Percentiles rank a stretch among this genome's conserved stretches.
These are phyloP conservation scores for Clarias pachynema DNA, from an alignment of 2,797 vertebrate genomes.

Conservation along the genomic window DNA sequence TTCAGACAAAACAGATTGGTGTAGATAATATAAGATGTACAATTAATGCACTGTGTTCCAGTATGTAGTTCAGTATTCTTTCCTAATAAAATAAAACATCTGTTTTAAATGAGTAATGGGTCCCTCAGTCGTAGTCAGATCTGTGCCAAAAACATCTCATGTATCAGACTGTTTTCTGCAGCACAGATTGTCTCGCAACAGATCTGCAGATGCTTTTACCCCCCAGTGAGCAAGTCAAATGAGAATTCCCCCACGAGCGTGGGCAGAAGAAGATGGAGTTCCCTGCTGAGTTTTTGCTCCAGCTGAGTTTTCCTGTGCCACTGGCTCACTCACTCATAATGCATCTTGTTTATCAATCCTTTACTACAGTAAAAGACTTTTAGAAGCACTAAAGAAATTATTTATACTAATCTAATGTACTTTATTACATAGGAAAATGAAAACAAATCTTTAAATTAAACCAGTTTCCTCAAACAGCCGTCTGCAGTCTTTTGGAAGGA, in stretches of 20 bases:
- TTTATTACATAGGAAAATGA: no score
- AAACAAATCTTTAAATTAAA: no score
- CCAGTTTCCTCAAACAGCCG: no score
- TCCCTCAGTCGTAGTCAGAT: neutral
- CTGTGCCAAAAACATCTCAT: neutral
- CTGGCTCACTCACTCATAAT: neutral
- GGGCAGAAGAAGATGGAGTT: neutral
- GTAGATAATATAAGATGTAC: neutral
- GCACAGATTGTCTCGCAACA: slow-evolving; percentile 12
- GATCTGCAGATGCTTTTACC: slow-evolving; percentile 4
- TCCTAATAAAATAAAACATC: neutral
- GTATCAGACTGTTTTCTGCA: neutral
- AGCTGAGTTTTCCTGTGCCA: neutral
- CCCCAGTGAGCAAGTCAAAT: neutral
- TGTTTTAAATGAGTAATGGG: neutral
- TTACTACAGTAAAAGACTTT: neutral
- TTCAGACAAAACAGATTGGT: neutral
- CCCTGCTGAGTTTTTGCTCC: slow-evolving; percentile 1
- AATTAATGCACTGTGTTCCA: neutral
- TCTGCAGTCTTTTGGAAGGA: no score
- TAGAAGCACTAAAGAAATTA: neutral
- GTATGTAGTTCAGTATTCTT: neutral
- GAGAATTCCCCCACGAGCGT: neutral
- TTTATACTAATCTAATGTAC: neutral
- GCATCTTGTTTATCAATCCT: neutral